phyloP scores from a whole-genome alignment of 2,113 vertebrate species.

The Microcebus jonahi region DNA sequence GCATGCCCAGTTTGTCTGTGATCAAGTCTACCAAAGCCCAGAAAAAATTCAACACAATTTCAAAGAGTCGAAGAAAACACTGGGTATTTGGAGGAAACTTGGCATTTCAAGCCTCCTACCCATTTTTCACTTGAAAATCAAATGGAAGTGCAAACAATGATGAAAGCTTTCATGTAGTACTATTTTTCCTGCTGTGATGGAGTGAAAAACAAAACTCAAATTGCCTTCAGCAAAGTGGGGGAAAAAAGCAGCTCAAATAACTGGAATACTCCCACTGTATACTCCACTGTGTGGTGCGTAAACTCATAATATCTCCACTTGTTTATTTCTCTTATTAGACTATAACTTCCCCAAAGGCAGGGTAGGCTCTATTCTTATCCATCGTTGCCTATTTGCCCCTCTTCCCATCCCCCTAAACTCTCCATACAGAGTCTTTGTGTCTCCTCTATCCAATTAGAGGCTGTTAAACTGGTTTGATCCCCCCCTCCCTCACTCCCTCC shows the following conservation, averaged over 20 bases:
- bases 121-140: neutral
- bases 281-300: neutral
- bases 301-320: neutral
- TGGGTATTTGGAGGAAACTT: neutral
- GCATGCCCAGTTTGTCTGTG: neutral
- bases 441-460: slow-evolving; percentile 8
- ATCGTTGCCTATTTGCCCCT: neutral
- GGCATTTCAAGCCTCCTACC: neutral
- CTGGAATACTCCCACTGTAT: neutral
- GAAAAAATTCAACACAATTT: neutral
- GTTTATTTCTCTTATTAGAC: neutral
- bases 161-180: neutral
- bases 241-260: neutral
- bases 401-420: neutral
- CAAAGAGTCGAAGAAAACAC: neutral
- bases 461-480: neutral
- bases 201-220: neutral
- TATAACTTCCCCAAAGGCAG: neutral
- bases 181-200: neutral
- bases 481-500: neutral
- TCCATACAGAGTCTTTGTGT: neutral
- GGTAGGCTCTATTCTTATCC: neutral
- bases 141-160: neutral
- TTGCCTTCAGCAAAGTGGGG: neutral
- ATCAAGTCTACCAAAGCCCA: neutral